phyloP scores from a whole-genome alignment of 1,140 invertebrate species.

The fruit fly (Drosophila melanogaster) region DNA sequence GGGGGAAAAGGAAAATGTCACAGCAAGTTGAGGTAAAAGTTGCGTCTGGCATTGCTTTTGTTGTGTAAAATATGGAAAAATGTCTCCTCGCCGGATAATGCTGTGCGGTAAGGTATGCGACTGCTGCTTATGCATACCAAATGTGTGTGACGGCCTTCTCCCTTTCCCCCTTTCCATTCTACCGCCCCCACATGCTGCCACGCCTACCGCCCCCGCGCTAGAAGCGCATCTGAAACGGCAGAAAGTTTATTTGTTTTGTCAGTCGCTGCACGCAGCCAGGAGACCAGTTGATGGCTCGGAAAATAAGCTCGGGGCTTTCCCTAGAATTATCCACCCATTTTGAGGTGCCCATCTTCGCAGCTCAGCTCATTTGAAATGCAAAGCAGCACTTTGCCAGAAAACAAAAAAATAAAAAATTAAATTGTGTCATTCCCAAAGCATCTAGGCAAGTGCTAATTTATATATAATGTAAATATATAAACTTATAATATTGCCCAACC shows the following conservation, averaged over 20 bases:
- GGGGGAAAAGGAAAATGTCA: constrained; percentile 51
- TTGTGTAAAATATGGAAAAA: constrained; percentile 80
- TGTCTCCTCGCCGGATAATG: constrained; percentile 58
- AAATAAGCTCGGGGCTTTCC: constrained; percentile 41
- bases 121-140: constrained; percentile 79
- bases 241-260: constrained; percentile 74
- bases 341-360: background rate
- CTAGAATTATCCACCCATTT: constrained; percentile 9
- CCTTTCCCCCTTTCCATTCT: no score
- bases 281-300: constrained; percentile 48
- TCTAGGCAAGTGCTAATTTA: background rate
- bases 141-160: constrained; percentile 42
- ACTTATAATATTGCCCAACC: background rate
- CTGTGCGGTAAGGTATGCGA: constrained; percentile 57
- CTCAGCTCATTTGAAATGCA: constrained; percentile 59
- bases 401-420: constrained; percentile 25
- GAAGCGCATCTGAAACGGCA: constrained; percentile 35
- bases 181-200: background rate
- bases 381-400: constrained; percentile 44
- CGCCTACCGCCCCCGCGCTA: background rate
- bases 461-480: no score
- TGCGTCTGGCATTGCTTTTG: constrained; percentile 59
- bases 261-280: constrained; percentile 46
- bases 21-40: constrained; percentile 77
- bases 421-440: constrained; percentile 14